Evolutionary conservation across 1,140 invertebrate species (phyloP), one percentile per base, ranked within the genome.

Genomic region (Philotrypesis tridentata): DNA sequence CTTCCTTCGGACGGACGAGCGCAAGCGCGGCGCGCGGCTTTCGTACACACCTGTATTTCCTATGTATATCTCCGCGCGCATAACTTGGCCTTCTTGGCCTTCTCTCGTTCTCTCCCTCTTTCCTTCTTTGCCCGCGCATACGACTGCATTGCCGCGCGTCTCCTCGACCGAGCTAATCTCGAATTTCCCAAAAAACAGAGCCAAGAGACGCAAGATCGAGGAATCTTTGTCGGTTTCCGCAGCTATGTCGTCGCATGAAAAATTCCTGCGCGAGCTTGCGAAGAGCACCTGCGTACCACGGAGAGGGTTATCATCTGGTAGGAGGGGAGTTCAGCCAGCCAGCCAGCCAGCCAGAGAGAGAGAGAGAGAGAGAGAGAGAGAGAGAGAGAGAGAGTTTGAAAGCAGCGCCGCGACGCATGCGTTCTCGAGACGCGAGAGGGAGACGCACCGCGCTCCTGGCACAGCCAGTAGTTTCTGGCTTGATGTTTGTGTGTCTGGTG

Each of bases 401-500:
- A 89, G 61, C 48, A 55, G 48, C 48, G 48, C 48, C 48, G 85
- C 84, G 86, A 90, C 90, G 91, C 91, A 91, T 92, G 91, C 91
- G 91, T 89, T 85, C 81, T 27, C 48, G 70, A 17, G 77, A 83
- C 83, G 82, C 75, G 84, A 12, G 48, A 40, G 68, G 68, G 48
- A 85, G 91, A 88, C 87, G 89, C 89, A 91, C 91, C 90, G 90
- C 91, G 48, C 17, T 17, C 3, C 48, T 17, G 48, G 48, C 48
- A 55, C 17, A 55, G 48, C 17, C 48, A 55, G 48, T 55, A 91
- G 90, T 91, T 89, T 89, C 90, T 91, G 85, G 83, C 88, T 89
- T 86, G 91, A 91, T 91, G 90, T 91, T 92, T 92, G 91, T 91
- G 87, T 89, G 90, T 89, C 89, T 90, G 89, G 89, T 90, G 82